phyloP scores from a whole-genome alignment of 2,797 vertebrate genomes.

The Delichon dasypus region DNA sequence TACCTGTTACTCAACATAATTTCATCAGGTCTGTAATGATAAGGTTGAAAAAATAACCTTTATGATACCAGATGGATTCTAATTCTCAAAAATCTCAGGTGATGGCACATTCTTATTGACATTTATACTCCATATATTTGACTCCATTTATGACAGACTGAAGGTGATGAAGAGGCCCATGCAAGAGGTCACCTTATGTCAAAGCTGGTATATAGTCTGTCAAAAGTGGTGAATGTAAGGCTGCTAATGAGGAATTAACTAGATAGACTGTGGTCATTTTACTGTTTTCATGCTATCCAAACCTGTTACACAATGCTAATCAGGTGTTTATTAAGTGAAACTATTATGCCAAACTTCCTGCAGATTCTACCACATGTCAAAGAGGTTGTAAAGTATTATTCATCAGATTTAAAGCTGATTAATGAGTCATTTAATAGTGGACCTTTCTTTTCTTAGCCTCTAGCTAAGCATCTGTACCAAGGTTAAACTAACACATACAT shows the following conservation, averaged over 20 bases:
- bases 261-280: slow-evolving; percentile 73
- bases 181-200: slow-evolving; percentile 79
- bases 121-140: slow-evolving; percentile 61
- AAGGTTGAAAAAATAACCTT: slow-evolving; percentile 71
- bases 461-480: slow-evolving; percentile 67
- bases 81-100: slow-evolving; percentile 68
- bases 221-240: slow-evolving; percentile 68
- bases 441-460: slow-evolving; percentile 68
- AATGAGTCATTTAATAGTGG: slow-evolving; percentile 71
- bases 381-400: slow-evolving; percentile 79
- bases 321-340: slow-evolving; percentile 83
- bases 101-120: slow-evolving; percentile 74
- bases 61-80: slow-evolving; percentile 62
- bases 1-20: slow-evolving; percentile 51
- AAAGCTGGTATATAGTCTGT: slow-evolving; percentile 74
- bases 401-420: slow-evolving; percentile 76
- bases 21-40: slow-evolving; percentile 59
- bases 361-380: slow-evolving; percentile 74
- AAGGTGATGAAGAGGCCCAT: slow-evolving; percentile 76
- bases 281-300: slow-evolving; percentile 74
- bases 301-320: slow-evolving; percentile 82
- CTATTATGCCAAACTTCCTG: slow-evolving; percentile 75
- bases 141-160: slow-evolving; percentile 75
- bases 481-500: slow-evolving; percentile 61
- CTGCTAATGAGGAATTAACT: slow-evolving; percentile 82